Conservation (phyloP, 2,888 invertebrate genomes). For the Tuberolachnus salignus region DNA sequence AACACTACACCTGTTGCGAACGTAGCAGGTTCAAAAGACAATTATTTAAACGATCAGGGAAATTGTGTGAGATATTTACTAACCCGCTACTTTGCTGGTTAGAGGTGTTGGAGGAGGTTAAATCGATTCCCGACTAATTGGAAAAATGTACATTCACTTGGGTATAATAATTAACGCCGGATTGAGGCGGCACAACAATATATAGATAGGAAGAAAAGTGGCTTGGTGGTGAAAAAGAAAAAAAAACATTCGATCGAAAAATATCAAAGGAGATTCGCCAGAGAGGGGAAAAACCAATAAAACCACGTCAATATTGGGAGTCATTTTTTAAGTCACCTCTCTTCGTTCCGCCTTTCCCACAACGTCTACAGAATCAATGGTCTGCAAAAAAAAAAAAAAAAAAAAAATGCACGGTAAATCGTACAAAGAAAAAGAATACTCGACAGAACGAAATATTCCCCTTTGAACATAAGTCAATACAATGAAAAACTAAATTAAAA, state of each 20-base stretch:
- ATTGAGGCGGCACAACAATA: not conserved
- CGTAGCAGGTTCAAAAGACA: conserved; percentile 10
- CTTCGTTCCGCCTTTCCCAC: not conserved
- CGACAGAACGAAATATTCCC: not conserved
- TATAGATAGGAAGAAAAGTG: not conserved
- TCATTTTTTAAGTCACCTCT: conserved; percentile 26
- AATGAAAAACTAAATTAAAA: not conserved
- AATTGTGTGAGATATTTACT: conserved; percentile 3
- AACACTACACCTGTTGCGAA: conserved; percentile 22
- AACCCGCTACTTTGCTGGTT: not conserved
- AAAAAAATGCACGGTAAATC: conserved; percentile 4
- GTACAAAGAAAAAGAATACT: not conserved
- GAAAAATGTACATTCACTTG: not conserved
- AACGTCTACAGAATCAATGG: conserved; percentile 5
- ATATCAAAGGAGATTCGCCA: not conserved
- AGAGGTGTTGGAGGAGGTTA: not conserved
- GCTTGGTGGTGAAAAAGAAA: not conserved
- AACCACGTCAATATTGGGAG: conserved; percentile 39
- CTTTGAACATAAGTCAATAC: not conserved
- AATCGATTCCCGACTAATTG: not conserved
- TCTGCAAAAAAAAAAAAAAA: not conserved
- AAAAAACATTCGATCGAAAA: not conserved
- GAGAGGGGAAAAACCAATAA: conserved; percentile 37
- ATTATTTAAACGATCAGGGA: conserved; percentile 29
- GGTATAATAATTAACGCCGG: not conserved